Evolutionary conservation across 2,797 vertebrate genomes (phyloP).

Genomic region (Cirrhinus molitorella): DNA sequence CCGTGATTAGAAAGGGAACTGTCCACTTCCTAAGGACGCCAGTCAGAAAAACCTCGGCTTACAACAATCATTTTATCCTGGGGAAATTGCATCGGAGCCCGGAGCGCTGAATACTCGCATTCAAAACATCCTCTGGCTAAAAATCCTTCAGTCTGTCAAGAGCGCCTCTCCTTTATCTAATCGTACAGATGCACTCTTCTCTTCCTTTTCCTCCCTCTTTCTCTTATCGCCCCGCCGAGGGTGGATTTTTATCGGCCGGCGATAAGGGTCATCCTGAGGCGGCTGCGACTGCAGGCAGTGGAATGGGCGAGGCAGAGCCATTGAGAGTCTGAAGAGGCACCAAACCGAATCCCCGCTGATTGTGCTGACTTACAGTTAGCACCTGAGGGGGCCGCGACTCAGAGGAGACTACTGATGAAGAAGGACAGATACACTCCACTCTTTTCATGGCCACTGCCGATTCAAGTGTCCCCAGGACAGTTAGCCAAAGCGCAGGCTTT

Average conservation of each 20-base stretch:
- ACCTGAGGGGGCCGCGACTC: conserved; percentile 29
- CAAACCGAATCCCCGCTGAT: conserved; percentile 39
- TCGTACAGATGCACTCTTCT: conserved; percentile 32
- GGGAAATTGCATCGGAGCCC: conserved; percentile 39
- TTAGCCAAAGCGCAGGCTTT: not conserved
- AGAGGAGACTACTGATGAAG: conserved; percentile 53
- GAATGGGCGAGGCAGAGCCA: conserved; percentile 20
- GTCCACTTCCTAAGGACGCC: conserved; percentile 14
- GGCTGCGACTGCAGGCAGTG: conserved; percentile 33
- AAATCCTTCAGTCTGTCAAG: conserved; percentile 56
- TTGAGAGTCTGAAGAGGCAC: conserved; percentile 35
- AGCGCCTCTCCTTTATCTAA: conserved; percentile 44
- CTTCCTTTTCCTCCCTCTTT: conserved; percentile 27
- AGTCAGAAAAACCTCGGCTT: conserved; percentile 8
- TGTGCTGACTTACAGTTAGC: conserved; percentile 42
- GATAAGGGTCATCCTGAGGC: conserved; percentile 40
- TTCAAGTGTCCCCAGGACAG: not conserved
- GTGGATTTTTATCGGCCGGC: conserved; percentile 35
- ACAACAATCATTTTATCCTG: conserved; percentile 39
- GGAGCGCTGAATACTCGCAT: conserved; percentile 37
- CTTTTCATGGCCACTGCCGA: conserved; percentile 23
- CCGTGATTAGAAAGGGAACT: conserved; percentile 39
- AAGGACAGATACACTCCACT: conserved; percentile 27
- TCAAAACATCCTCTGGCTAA: conserved; percentile 49
- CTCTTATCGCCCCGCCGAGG: conserved; percentile 40